Evolutionary conservation across 2,888 invertebrate species (phyloP).

Genomic region (Rhagophthalmus giganteus): DNA sequence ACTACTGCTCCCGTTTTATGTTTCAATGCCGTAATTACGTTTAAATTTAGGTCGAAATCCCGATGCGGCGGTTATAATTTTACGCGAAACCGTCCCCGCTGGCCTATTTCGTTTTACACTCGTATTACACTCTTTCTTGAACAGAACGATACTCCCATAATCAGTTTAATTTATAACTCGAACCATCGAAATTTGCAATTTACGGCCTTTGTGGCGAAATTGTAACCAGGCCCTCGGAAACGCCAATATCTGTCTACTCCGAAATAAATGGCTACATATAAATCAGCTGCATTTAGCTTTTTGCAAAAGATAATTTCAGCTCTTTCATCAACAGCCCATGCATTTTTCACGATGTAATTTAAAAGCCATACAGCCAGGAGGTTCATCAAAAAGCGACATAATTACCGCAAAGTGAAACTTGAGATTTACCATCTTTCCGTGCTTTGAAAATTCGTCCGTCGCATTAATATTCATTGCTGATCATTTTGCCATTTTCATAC

Average conservation of each 20-base stretch:
- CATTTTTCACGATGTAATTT: conserved; percentile 44
- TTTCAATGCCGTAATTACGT: too few species aligned
- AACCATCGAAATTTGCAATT: conserved; percentile 10
- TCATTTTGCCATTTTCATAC: too few species aligned
- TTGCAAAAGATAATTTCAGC: conserved; percentile 18
- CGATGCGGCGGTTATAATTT: too few species aligned
- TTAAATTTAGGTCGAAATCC: too few species aligned
- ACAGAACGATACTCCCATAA: too few species aligned
- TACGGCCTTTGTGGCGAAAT: conserved; percentile 10
- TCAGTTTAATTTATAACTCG: conserved; percentile 12
- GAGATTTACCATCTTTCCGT: not conserved
- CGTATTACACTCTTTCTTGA: too few species aligned
- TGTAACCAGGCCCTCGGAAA: conserved; percentile 7
- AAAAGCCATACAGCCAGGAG: conserved; percentile 38
- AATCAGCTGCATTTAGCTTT: conserved; percentile 21
- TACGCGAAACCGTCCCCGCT: too few species aligned
- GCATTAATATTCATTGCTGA: conserved; percentile 22
- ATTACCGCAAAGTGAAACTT: conserved; percentile 29
- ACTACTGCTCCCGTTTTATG: too few species aligned
- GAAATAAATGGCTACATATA: conserved; percentile 20
- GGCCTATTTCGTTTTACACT: too few species aligned
- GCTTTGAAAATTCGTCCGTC: not conserved
- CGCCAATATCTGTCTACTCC: conserved; percentile 16
- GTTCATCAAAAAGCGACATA: conserved; percentile 40
- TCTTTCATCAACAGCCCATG: conserved; percentile 17